Conservation (phyloP, 2,797 vertebrate species). For the Orestias chungarensis region DNA sequence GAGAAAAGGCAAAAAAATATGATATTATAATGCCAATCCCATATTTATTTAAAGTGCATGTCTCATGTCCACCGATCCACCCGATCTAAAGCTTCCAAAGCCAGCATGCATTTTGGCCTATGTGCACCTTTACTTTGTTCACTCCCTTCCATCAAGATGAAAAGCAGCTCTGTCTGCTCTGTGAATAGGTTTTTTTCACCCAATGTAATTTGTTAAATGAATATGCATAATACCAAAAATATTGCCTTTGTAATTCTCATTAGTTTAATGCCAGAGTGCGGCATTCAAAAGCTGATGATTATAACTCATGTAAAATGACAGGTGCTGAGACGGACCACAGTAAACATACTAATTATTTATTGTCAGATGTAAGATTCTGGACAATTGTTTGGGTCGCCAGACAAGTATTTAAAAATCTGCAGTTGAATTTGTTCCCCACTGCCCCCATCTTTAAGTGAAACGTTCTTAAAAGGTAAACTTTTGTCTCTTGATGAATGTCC, state of each 20-base stretch:
- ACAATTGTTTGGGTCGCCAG: neutral
- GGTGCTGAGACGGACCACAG: conserved; percentile 47
- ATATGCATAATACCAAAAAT: conserved; percentile 63
- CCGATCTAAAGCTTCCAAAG: conserved; percentile 58
- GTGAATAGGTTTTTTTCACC: conserved; percentile 36
- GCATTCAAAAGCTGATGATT: conserved; percentile 54
- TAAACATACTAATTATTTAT: conserved; percentile 65
- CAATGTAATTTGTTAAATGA: conserved; percentile 50
- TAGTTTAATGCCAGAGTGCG: conserved; percentile 63
- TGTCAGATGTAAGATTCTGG: conserved; percentile 30
- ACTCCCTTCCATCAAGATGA: conserved; percentile 26
- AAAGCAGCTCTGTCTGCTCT: conserved; percentile 28
- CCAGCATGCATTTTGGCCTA: conserved; percentile 52
- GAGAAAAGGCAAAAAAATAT: conserved; percentile 87
- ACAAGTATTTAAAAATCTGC: conserved; percentile 21
- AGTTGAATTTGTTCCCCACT: conserved; percentile 34
- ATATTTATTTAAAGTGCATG: conserved; percentile 66
- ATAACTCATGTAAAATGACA: conserved; percentile 59
- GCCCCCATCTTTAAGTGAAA: conserved; percentile 1
- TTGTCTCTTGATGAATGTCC: neutral
- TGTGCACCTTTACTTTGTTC: conserved; percentile 34
- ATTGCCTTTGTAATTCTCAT: conserved; percentile 58
- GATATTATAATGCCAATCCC: conserved; percentile 67
- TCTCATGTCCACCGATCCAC: conserved; percentile 50
- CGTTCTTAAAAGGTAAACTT: conserved; percentile 26